A percentile compares a stretch with the other conserved stretches of the same genome.
These are phyloP conservation scores for Antechinus flavipes DNA, from an alignment of 2,113 vertebrate species.

Conservation along the genomic window DNA sequence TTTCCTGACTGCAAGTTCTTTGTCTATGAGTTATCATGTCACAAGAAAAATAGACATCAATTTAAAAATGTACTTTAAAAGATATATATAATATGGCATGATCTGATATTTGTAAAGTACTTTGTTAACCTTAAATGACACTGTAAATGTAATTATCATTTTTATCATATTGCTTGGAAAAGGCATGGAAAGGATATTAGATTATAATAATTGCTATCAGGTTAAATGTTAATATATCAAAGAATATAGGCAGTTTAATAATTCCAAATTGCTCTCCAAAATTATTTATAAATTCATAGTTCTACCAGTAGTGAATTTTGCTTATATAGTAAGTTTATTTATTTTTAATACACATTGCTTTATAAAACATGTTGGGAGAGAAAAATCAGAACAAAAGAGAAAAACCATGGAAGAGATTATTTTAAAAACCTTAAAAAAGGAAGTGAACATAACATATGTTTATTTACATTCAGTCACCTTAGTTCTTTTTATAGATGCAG, in stretches of 20 bases:
- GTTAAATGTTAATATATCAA: slow-evolving; percentile 52
- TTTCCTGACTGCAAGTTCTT: slow-evolving; percentile 57
- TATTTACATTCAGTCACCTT: too few relatives aligned
- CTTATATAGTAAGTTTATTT: too few relatives aligned
- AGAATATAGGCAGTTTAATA: not conserved
- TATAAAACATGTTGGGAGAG: too few relatives aligned
- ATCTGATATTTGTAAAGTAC: not conserved
- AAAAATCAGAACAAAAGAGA: too few relatives aligned
- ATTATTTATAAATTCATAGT: too few relatives aligned
- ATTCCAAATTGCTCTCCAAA: not conserved
- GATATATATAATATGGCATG: slow-evolving; percentile 22
- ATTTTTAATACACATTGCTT: too few relatives aligned
- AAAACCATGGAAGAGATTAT: too few relatives aligned
- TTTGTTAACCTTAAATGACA: not conserved
- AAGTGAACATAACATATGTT: too few relatives aligned
- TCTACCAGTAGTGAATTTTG: too few relatives aligned
- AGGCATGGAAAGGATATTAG: slow-evolving; percentile 55
- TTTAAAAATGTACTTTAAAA: slow-evolving; percentile 74
- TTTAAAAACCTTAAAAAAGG: too few relatives aligned
- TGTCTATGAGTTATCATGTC: slow-evolving; percentile 58
- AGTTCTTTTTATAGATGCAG: too few relatives aligned
- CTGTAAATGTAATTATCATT: not conserved
- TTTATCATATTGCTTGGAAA: slow-evolving; percentile 25
- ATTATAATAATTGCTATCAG: slow-evolving; percentile 65
- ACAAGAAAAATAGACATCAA: slow-evolving; percentile 65